Base-by-base conservation (phyloP, 1,140 invertebrate genomes). In the Drusus annulatus region DNA sequence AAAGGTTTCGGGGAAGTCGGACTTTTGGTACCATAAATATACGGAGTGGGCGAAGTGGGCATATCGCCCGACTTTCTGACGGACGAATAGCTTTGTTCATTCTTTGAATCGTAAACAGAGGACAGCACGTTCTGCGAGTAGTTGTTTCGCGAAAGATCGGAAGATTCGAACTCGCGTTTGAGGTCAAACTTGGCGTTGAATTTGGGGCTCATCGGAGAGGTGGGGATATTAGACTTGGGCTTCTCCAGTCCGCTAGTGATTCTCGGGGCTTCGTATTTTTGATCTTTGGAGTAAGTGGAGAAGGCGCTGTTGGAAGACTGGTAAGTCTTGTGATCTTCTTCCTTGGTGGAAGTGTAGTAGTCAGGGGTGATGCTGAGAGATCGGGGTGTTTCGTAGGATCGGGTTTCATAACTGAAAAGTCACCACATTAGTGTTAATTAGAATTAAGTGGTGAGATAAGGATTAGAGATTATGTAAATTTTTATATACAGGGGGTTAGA, bases 391-490 rank as follows among this genome's bases (percentile, higher is more conserved):
- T 90, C 89, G 85, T 88, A 90, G 73, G 88, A 84, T 16, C 88
- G 85, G 10, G 89, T 90, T 85, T 90, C 89, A 86, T 89, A 90
- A 78, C 89, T 90, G 88, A 78, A 89, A 89, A 80, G 17, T 80
- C 83, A 77, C 28, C 17, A 65, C 65, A 50, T 65, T 68, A 63
- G 68, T 79, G 80, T 82, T 80, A 80, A 63, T n/a, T 5, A 10
- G 52, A 23, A 23, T 71, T 52, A 65, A 65, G 23, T 17, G 0
- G 36, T n/a, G 63, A 36, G 63, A 31, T 13, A 2, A 13, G 10
- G 10, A 45, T 45, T 45, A 45, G 36, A 8, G 36, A 8, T 45
- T 45, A 13, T 13, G 36, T 45, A 45, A 45, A 13, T 45, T 7
- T 45, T 10, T 45, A 45, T 45, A 13, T 45, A 45, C 36, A 45